A percentile compares a stretch with the other conserved stretches of the same genome.
Conservation (phyloP, 2,888 invertebrate species). For the Abrostola tripartita region DNA sequence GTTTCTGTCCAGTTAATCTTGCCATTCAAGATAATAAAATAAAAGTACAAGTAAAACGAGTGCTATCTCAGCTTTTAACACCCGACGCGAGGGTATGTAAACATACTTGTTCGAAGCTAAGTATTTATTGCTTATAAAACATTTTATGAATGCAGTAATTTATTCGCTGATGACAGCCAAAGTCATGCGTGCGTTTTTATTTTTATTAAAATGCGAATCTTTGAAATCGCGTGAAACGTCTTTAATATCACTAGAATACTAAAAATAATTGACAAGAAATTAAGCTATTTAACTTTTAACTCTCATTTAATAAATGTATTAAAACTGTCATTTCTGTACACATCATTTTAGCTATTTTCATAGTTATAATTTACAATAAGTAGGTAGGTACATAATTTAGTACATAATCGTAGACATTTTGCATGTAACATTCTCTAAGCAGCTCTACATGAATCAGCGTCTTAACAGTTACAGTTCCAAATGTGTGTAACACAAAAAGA, state of each 20-base stretch:
- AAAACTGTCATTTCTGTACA: no score
- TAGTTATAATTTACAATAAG: neutral
- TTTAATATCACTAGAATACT: no score
- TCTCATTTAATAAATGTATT: no score
- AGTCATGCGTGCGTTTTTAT: neutral
- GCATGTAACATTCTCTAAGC: neutral
- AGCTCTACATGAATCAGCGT: constrained; percentile 3
- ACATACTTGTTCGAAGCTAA: constrained; percentile 14
- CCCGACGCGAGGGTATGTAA: constrained; percentile 1
- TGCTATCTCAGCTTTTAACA: constrained; percentile 16
- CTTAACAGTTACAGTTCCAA: neutral
- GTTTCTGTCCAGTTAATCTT: constrained; percentile 2
- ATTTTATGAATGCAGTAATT: constrained; percentile 1
- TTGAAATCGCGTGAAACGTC: no score
- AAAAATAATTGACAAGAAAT: no score
- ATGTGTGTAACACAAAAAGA: constrained; percentile 6
- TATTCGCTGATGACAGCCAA: neutral
- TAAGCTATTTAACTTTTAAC: no score
- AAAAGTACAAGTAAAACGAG: constrained; percentile 14
- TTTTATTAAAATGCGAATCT: neutral
- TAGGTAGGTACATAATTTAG: no score
- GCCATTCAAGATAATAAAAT: constrained; percentile 18
- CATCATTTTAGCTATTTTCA: no score
- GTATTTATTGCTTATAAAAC: constrained; percentile 6
- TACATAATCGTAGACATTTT: neutral